A percentile compares a stretch with the other conserved stretches of the same genome.
These are phyloP conservation scores for Lampris incognitus DNA, from an alignment of 2,113 vertebrate genomes.

Conservation along the genomic window DNA sequence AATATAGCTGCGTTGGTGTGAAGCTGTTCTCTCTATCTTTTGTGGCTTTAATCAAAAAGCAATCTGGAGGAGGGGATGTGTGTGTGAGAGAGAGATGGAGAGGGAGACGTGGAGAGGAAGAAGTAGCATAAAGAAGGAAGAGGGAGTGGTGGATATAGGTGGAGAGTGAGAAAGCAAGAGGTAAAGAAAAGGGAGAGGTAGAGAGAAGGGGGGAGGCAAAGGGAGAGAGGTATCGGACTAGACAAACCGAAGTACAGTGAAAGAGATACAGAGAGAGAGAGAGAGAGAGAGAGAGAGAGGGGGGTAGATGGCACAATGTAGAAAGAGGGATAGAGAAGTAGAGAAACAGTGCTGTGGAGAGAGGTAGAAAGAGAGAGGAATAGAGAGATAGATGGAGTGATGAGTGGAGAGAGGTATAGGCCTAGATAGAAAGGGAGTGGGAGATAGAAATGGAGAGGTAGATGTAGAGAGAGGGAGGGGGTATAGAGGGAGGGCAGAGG, in stretches of 20 bases:
- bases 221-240: background rate
- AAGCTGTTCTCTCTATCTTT: slow-evolving; percentile 78
- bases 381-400: background rate
- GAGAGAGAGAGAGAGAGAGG: slow-evolving; percentile 3
- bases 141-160: slow-evolving; percentile 19
- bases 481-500: slow-evolving; percentile 29
- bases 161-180: slow-evolving; percentile 6
- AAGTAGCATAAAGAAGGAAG: no score
- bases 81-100: slow-evolving; percentile 49
- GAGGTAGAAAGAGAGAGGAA: slow-evolving; percentile 2
- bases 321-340: slow-evolving; percentile 48
- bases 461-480: background rate
- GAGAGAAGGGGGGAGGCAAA: slow-evolving; percentile 20
- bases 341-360: slow-evolving; percentile 21
- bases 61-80: slow-evolving; percentile 78
- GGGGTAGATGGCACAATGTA: slow-evolving; percentile 1
- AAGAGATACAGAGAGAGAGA: no score
- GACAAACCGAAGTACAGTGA: no score
- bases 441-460: background rate
- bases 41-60: slow-evolving; percentile 85
- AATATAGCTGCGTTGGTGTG: slow-evolving; percentile 82
- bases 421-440: background rate
- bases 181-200: slow-evolving; percentile 2
- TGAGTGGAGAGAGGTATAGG: background rate
- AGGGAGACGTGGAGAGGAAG: slow-evolving; percentile 13